phyloP scores from a whole-genome alignment of 2,797 vertebrate genomes.

The Phylloscopus collybita region DNA sequence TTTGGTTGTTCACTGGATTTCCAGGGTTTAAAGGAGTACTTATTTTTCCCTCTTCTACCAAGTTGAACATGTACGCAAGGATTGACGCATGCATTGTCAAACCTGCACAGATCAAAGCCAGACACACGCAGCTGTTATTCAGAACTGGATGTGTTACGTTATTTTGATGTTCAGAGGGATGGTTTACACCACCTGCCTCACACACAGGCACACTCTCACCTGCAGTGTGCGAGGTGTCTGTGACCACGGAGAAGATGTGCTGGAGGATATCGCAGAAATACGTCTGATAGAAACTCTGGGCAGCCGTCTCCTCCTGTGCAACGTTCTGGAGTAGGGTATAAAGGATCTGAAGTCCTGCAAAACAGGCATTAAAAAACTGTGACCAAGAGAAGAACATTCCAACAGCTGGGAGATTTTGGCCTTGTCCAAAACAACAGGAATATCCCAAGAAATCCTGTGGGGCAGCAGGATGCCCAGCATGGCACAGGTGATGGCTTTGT shows the following conservation, averaged over 20 bases:
- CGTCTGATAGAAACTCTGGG: slow-evolving; percentile 98
- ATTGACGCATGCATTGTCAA: slow-evolving; percentile 99
- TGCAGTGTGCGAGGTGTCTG: slow-evolving; percentile 97
- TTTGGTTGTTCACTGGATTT: slow-evolving; percentile 92
- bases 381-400: neutral
- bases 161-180: neutral
- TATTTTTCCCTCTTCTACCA: slow-evolving; percentile 98
- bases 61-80: slow-evolving; percentile 98
- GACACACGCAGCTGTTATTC: neutral
- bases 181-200: neutral
- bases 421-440: neutral
- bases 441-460: neutral
- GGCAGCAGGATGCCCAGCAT: neutral
- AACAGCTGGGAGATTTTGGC: neutral
- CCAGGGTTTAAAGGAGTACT: slow-evolving; percentile 88
- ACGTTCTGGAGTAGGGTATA: slow-evolving; percentile 98
- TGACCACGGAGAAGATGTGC: slow-evolving; percentile 99
- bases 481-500: rapidly evolving
- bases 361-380: neutral
- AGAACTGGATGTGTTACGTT: rapidly evolving
- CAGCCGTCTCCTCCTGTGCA: slow-evolving; percentile 95
- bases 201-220: slow-evolving; percentile 75
- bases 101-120: slow-evolving; percentile 75
- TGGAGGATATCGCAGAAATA: slow-evolving; percentile 99
- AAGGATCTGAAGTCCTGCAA: slow-evolving; percentile 92